phyloP scores from a whole-genome alignment of 2,113 vertebrate genomes.

The Melierax canorus region DNA sequence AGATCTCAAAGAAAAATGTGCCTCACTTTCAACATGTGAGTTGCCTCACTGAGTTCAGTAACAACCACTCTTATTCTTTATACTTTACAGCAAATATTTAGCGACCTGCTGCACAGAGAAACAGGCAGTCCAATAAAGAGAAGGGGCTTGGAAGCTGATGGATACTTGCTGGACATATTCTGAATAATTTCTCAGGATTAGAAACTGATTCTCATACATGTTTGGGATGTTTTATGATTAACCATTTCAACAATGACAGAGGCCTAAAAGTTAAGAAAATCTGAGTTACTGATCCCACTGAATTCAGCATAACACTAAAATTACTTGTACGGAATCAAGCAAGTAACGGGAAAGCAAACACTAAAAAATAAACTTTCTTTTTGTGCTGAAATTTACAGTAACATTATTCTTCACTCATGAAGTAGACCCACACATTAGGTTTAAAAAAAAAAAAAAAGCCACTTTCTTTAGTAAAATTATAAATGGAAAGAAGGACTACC shows the following conservation, averaged over 20 bases:
- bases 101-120: neutral
- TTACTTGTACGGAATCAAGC: neutral
- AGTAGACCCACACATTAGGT: neutral
- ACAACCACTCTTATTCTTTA: neutral
- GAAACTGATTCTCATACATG: neutral
- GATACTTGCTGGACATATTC: neutral
- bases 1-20: neutral
- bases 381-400: neutral
- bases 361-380: neutral
- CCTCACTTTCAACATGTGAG: neutral
- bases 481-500: neutral
- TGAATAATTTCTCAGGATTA: neutral
- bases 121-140: neutral
- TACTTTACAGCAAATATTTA: neutral
- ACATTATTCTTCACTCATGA: neutral
- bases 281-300: neutral
- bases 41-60: neutral
- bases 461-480: neutral
- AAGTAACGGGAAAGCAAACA: neutral
- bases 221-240: neutral
- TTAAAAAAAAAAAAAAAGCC: neutral
- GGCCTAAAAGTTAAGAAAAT: neutral
- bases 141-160: fast-evolving
- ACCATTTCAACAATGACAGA: neutral
- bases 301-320: neutral